A percentile compares a stretch with the other conserved stretches of the same genome.
phyloP scores from a whole-genome alignment of 2,797 vertebrate genomes.

The Staurois parvus region DNA sequence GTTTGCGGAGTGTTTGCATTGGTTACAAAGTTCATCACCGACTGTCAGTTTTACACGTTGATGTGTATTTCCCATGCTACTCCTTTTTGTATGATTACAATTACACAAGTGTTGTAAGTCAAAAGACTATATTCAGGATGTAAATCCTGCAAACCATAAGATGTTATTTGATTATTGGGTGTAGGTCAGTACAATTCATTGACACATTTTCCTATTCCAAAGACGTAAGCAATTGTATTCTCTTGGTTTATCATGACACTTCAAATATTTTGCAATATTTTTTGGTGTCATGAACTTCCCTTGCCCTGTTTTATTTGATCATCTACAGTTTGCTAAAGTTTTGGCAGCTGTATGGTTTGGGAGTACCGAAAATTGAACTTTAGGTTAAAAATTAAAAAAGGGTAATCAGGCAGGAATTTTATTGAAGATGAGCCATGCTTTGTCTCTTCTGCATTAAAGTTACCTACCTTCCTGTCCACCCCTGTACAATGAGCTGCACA shows the following conservation, averaged over 20 bases:
- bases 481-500: no score
- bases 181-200: constrained; percentile 19
- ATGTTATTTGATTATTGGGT: constrained; percentile 49
- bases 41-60: not conserved
- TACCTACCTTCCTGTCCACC: no score
- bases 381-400: no score
- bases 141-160: constrained; percentile 10
- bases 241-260: not conserved
- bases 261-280: not conserved
- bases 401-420: no score
- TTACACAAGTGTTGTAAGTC: constrained; percentile 6
- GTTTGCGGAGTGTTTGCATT: not conserved
- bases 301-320: no score
- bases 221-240: not conserved
- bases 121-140: constrained; percentile 17
- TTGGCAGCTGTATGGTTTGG: no score
- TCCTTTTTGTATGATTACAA: not conserved
- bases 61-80: constrained; percentile 19
- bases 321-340: no score
- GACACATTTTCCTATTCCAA: not conserved
- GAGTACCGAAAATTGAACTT: no score
- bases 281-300: not conserved
- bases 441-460: no score
- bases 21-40: not conserved
- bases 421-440: no score